Evolutionary conservation across 2,113 vertebrate genomes (phyloP).

Genomic region (Zeus faber): DNA sequence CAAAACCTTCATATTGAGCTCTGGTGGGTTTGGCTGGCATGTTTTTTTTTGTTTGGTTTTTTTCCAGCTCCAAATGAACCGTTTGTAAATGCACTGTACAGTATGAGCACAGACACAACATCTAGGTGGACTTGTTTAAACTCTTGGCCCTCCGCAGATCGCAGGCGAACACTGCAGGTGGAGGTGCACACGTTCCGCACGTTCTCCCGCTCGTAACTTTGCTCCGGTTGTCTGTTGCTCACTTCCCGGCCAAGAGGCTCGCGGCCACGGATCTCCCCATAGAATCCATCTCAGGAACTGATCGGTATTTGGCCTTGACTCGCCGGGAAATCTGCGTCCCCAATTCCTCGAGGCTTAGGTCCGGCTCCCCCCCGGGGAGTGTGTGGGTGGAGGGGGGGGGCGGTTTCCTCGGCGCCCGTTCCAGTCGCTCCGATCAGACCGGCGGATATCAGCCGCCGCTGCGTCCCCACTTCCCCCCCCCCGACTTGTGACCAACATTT

Average conservation of each 20-base stretch:
- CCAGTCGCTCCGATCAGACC: constrained; percentile 38
- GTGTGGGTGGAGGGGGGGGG: no score
- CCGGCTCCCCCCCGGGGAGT: constrained; percentile 44
- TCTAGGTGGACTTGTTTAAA: no score
- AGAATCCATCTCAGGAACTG: constrained; percentile 54
- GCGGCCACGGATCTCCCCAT: constrained; percentile 44
- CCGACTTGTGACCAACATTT: constrained; percentile 60
- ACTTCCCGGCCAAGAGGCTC: constrained; percentile 47
- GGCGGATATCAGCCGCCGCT: constrained; percentile 34
- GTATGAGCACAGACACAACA: no score
- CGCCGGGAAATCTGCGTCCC: constrained; percentile 63
- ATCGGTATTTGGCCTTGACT: constrained; percentile 60
- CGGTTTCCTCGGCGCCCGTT: constrained; percentile 22
- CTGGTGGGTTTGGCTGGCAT: no score
- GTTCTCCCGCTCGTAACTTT: constrained; percentile 47
- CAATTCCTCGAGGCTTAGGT: constrained; percentile 65
- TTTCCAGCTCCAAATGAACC: no score
- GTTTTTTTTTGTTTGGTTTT: no score
- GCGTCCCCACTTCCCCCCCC: constrained; percentile 41
- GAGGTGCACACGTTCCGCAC: no score
- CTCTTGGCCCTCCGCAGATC: no score
- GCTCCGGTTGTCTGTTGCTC: constrained; percentile 36
- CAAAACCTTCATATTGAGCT: no score
- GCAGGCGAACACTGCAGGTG: no score
- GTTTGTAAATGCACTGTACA: no score